Conservation (phyloP, 30 jellyfish, hydroid and myxozoan species). For the Chrysaora quinquecirrha region DNA sequence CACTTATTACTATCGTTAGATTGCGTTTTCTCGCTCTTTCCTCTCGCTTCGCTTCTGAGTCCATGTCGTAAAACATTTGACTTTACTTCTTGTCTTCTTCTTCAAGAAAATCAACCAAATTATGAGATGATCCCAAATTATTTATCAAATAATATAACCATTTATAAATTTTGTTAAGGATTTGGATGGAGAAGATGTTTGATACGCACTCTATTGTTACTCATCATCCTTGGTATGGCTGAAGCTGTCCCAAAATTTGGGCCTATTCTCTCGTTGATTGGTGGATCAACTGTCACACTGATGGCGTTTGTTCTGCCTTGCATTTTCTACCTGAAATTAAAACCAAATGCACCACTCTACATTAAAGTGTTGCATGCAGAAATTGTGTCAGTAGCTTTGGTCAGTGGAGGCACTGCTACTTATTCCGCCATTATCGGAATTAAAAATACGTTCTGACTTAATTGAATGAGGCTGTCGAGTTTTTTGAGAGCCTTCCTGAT, state of each 20-base stretch:
- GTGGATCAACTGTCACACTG: constrained; percentile 98
- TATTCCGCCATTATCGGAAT: constrained; percentile 76
- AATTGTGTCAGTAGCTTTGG: constrained; percentile 72
- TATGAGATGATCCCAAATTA: too few species aligned
- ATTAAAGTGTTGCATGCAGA: constrained; percentile 72
- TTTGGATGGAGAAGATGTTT: constrained; percentile 82
- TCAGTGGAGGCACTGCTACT: constrained; percentile 83
- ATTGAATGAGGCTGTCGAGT: too few species aligned
- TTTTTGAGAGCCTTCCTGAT: too few species aligned
- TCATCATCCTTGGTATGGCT: constrained; percentile 76
- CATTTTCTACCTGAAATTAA: constrained; percentile 55
- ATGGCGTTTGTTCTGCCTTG: constrained; percentile 90
- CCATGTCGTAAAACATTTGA: too few species aligned
- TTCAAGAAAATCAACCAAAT: too few species aligned
- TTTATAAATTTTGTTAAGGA: too few species aligned
- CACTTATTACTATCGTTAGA: too few species aligned
- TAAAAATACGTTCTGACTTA: constrained; percentile 53
- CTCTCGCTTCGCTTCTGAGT: too few species aligned
- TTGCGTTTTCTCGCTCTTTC: too few species aligned
- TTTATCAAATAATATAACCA: too few species aligned
- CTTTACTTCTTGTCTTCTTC: too few species aligned
- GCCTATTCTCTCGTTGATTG: constrained; percentile 76
- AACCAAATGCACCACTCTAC: constrained; percentile 58
- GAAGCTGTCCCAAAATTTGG: constrained; percentile 95
- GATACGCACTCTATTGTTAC: constrained; percentile 58